Percentiles rank a stretch among this genome's conserved stretches.
These are phyloP conservation scores for Phaonia tiefii DNA, from an alignment of 2,888 invertebrate genomes.

Conservation along the genomic window DNA sequence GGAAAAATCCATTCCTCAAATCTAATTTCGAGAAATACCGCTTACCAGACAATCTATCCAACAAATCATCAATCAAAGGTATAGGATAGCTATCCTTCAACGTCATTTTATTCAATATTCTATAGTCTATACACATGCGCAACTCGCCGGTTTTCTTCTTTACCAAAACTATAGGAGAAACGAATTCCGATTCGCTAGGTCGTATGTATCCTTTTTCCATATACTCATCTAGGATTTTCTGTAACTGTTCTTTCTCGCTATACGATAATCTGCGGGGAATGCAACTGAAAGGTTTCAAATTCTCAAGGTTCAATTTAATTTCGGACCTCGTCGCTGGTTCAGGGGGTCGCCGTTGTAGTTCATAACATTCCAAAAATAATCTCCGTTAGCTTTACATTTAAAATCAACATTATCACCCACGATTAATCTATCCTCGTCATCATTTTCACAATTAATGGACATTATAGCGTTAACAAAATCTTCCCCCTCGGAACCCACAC, in stretches of 20 bases:
- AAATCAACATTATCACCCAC: not conserved
- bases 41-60: constrained; percentile 49
- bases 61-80: constrained; percentile 54
- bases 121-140: constrained; percentile 45
- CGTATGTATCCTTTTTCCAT: no score
- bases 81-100: constrained; percentile 49
- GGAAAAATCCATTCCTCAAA: constrained; percentile 53
- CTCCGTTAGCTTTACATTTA: not conserved
- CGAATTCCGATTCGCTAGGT: no score
- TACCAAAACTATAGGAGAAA: no score
- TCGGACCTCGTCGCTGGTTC: not conserved
- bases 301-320: constrained; percentile 36
- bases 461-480: constrained; percentile 22
- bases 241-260: constrained; percentile 33
- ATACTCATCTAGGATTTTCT: no score
- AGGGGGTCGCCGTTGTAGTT: constrained; percentile 20
- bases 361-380: constrained; percentile 41
- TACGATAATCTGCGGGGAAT: constrained; percentile 43
- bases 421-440: not conserved
- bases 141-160: constrained; percentile 30
- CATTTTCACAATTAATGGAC: constrained; percentile 12
- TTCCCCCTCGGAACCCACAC: not conserved
- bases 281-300: constrained; percentile 38
- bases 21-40: constrained; percentile 52
- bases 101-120: constrained; percentile 51